Evolutionary conservation across 37 sponge, comb jelly and placozoan genomes (phyloP).

Genomic region (Diacarnus erythraeanus): DNA sequence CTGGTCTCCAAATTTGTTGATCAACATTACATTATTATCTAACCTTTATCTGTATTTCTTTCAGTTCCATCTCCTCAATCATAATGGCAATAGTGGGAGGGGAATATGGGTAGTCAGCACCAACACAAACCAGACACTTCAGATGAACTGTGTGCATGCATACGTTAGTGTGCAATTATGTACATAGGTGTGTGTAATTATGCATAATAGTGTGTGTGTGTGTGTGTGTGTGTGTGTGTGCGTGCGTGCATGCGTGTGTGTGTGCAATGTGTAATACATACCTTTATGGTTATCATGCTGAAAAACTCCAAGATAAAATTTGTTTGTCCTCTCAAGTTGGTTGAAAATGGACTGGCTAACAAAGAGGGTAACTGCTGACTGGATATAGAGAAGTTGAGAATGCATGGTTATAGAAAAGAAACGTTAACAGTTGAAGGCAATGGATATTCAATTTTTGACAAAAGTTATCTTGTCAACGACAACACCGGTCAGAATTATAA

Average conservation of each 20-base stretch:
- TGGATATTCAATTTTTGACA: too few relatives aligned
- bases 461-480: too few relatives aligned
- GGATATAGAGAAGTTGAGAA: not conserved
- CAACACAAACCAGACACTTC: constrained; percentile 46
- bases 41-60: constrained; percentile 55
- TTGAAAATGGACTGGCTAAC: constrained; percentile 51
- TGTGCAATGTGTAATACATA: too few relatives aligned
- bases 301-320: constrained; percentile 59
- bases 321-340: constrained; percentile 52
- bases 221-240: too few relatives aligned
- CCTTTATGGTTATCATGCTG: constrained; percentile 44
- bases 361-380: constrained; percentile 13
- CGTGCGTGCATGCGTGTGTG: too few relatives aligned
- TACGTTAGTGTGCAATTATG: too few relatives aligned
- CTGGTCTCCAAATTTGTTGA: too few relatives aligned
- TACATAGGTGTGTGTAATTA: too few relatives aligned
- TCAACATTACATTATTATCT: not conserved
- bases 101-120: constrained; percentile 36
- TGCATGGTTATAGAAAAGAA: not conserved
- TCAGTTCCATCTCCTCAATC: constrained; percentile 24
- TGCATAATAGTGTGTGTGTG: too few relatives aligned
- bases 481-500: too few relatives aligned
- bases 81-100: constrained; percentile 56
- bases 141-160: constrained; percentile 22
- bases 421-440: not conserved